These are phyloP conservation scores for Staurois parvus DNA, from an alignment of 2,797 vertebrate species.

Conservation along the genomic window DNA sequence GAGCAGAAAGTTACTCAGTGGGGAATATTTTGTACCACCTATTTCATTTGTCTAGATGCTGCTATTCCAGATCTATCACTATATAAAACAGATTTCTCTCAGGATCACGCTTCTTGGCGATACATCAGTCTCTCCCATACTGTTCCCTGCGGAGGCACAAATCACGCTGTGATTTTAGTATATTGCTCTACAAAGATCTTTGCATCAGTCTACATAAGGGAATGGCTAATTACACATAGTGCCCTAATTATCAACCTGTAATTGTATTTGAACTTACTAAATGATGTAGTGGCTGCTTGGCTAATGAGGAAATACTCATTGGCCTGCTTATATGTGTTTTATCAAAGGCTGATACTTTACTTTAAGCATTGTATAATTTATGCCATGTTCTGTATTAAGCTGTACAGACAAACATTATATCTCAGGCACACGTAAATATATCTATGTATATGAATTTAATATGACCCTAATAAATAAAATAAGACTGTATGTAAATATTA, in stretches of 20 bases:
- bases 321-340: neutral
- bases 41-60: constrained; percentile 41
- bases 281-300: constrained; percentile 20
- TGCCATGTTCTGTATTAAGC: neutral
- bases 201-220: constrained; percentile 38
- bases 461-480: neutral
- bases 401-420: neutral
- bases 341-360: neutral
- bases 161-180: constrained; percentile 46
- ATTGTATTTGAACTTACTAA: constrained; percentile 30
- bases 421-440: neutral
- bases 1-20: constrained; percentile 25
- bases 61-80: constrained; percentile 39
- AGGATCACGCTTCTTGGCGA: constrained; percentile 26
- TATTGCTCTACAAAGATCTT: constrained; percentile 19
- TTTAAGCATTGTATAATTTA: neutral
- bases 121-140: constrained; percentile 26
- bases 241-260: constrained; percentile 57
- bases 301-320: neutral
- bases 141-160: constrained; percentile 1
- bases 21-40: constrained; percentile 49
- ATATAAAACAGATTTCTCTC: constrained; percentile 41
- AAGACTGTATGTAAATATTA: no score
- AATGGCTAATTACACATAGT: constrained; percentile 27
- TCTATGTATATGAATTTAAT: neutral